Evolutionary conservation across 1,140 invertebrate species (phyloP), one percentile per base, ranked within the genome.

Genomic region (Drosophila burlai): DNA sequence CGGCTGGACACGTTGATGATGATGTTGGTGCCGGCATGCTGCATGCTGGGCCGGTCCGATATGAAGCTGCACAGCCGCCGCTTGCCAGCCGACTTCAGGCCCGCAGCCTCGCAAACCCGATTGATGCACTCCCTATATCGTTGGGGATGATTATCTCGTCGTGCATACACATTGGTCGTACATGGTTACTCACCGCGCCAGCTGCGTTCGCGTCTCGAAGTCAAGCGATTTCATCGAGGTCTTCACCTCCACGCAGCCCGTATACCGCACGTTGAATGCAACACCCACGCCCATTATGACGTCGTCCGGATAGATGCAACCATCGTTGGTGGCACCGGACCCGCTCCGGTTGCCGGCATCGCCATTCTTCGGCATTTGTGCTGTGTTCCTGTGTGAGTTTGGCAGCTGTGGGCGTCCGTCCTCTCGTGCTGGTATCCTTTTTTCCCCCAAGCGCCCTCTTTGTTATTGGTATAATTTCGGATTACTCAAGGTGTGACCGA

Each of bases 161-260:
- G 45, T 43, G 24, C 15, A 49, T 11, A 36, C 43, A 52, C 36
- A n/a, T n/a, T n/a, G n/a, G n/a, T 47, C 21, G 0, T 2, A 7
- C n/a, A 21, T 46, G 26, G 8, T 34, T 57, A 52, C 69, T 79
- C 95, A 99, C 98, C 98, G 99, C 75, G 98, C 98, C 83, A 99
- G 96, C 92, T 96, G 95, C 71, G 98, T 99, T 93, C 98, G 96
- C 55, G 98, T 99, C 90, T 99, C 97, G 95, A 99, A 99, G 94
- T 99, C 98, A 83, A 99, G 94, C 89, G 96, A 97, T 94, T 98
- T 99, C 98, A 99, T 99, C n/a, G 98, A 99, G 52, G 97, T 98
- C 87, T 98, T 96, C 34, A 99, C 97, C 94, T 99, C 97, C 81
- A 99, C 94, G 93, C 97, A 99, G 34, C 98, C 98, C 93, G 99